Evolutionary conservation across 2,797 vertebrate species (phyloP).

Genomic region (Lacerta bilineata): DNA sequence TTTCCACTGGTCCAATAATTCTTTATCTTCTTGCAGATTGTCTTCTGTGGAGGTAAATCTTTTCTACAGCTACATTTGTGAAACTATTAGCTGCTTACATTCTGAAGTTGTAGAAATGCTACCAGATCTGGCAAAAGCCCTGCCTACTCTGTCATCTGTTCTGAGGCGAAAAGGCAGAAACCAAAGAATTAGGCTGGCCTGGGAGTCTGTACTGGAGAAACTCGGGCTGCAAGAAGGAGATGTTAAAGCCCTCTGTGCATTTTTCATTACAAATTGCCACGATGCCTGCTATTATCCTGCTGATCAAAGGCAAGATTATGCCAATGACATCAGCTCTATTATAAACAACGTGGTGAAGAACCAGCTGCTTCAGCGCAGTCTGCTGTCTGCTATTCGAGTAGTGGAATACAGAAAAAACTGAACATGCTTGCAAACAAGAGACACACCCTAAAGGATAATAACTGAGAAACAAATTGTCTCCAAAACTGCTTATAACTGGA

Average conservation of each 20-base stretch:
- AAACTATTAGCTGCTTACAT: constrained; percentile 72
- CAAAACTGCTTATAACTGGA: background rate
- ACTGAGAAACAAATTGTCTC: background rate
- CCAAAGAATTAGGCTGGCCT: constrained; percentile 57
- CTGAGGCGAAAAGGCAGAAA: constrained; percentile 72
- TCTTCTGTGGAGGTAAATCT: constrained; percentile 73
- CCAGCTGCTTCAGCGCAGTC: constrained; percentile 56
- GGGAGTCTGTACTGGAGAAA: constrained; percentile 69
- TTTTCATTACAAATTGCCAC: constrained; percentile 71
- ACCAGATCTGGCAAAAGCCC: constrained; percentile 69
- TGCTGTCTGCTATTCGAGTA: constrained; percentile 71
- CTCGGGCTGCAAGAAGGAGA: constrained; percentile 70
- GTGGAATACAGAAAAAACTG: constrained; percentile 63
- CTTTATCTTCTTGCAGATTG: constrained; percentile 64
- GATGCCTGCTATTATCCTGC: constrained; percentile 66
- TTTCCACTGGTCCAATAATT: background rate
- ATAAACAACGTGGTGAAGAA: constrained; percentile 70
- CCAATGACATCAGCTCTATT: constrained; percentile 56
- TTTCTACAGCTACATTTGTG: constrained; percentile 72
- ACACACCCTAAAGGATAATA: constrained; percentile 24
- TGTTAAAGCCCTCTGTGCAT: constrained; percentile 68
- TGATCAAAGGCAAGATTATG: constrained; percentile 54
- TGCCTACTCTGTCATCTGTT: constrained; percentile 75
- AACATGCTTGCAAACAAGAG: background rate
- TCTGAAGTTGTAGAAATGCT: constrained; percentile 65